Evolutionary conservation across 2,797 vertebrate genomes (phyloP).

Genomic region (Chelonia mydas): DNA sequence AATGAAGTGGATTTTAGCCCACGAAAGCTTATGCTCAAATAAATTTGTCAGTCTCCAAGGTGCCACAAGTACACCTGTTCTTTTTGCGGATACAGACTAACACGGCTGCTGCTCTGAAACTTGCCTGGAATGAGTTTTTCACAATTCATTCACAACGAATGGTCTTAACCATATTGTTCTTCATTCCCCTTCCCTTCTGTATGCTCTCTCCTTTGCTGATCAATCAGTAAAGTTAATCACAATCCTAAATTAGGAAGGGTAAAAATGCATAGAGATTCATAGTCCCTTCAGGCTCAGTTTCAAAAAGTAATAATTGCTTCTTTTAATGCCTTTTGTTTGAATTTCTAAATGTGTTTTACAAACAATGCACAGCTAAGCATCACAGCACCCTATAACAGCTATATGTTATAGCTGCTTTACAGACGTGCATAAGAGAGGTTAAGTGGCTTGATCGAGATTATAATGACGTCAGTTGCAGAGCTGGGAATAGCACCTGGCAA

Average conservation of each 20-base stretch:
- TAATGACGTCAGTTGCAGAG: not conserved
- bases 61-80: too few species aligned
- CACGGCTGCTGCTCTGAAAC: too few species aligned
- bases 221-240: not conserved
- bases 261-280: not conserved
- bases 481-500: not conserved
- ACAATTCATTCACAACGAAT: not conserved
- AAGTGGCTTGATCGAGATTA: not conserved
- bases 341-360: not conserved
- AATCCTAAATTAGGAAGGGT: not conserved
- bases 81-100: too few species aligned
- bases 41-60: too few species aligned
- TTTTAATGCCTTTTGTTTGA: not conserved
- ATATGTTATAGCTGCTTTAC: not conserved
- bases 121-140: not conserved
- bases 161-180: not conserved
- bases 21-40: too few species aligned
- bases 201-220: not conserved
- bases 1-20: too few species aligned
- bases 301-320: not conserved
- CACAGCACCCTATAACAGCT: not conserved
- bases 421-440: not conserved
- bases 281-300: not conserved
- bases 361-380: accelerated
- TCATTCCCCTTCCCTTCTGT: not conserved